These are phyloP conservation scores for Syngnathus typhle DNA, from an alignment of 2,113 vertebrate genomes.

Conservation along the genomic window DNA sequence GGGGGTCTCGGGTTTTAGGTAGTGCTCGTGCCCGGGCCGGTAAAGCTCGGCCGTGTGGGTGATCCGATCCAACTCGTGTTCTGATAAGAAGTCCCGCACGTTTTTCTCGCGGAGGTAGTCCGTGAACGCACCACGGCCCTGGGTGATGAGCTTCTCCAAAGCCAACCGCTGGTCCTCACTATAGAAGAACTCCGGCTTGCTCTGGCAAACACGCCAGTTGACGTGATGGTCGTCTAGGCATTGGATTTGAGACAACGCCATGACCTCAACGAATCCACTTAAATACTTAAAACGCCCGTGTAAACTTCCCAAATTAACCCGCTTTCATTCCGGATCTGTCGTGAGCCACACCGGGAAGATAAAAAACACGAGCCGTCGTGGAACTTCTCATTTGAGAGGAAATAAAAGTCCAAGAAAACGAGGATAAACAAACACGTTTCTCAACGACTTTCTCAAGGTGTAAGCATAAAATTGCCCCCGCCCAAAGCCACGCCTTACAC, in stretches of 20 bases:
- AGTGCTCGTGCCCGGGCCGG: conserved; percentile 76
- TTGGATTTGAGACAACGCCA: conserved; percentile 94
- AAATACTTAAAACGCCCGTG: conserved; percentile 19
- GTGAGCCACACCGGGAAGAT: conserved; percentile 3
- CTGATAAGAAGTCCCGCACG: conserved; percentile 86
- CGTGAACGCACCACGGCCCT: conserved; percentile 76
- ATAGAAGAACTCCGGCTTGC: conserved; percentile 95
- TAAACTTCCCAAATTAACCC: conserved; percentile 5
- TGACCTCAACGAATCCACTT: conserved; percentile 11
- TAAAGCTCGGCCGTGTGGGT: conserved; percentile 73
- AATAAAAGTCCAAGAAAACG: not conserved
- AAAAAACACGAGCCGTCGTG: not conserved
- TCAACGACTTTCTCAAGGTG: conserved; percentile 30
- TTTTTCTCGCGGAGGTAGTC: conserved; percentile 71
- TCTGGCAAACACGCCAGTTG: conserved; percentile 88
- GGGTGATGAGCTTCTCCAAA: conserved; percentile 75
- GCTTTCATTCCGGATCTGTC: conserved; percentile 31
- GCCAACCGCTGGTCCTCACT: conserved; percentile 91
- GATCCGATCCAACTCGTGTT: conserved; percentile 79
- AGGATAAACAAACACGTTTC: not conserved
- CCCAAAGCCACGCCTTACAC: conserved; percentile 55
- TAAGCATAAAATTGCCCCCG: conserved; percentile 20
- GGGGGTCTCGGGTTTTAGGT: conserved; percentile 40
- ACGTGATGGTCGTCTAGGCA: conserved; percentile 91
- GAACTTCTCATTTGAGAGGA: not conserved